A percentile compares a stretch with the other conserved stretches of the same genome.
These are phyloP conservation scores for Acanthis flammea DNA, from an alignment of 2,797 vertebrate species.

Conservation along the genomic window DNA sequence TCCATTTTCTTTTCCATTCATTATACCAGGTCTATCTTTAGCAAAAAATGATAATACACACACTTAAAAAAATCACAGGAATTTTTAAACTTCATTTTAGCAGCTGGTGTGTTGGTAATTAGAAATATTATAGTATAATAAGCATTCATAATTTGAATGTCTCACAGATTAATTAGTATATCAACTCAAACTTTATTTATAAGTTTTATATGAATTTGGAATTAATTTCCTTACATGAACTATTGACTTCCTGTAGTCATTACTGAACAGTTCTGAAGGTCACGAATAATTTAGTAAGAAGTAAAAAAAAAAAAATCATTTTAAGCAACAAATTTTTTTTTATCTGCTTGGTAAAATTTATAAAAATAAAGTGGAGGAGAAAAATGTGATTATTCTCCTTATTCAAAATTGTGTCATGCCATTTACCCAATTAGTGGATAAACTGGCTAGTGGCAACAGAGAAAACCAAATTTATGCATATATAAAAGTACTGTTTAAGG, in stretches of 20 bases:
- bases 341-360: background rate
- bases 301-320: background rate
- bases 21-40: background rate
- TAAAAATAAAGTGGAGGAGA: background rate
- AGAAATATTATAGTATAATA: background rate
- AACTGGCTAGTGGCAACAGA: background rate
- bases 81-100: background rate
- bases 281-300: background rate
- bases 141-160: background rate
- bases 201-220: background rate
- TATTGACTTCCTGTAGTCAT: background rate
- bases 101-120: background rate
- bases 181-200: background rate
- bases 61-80: background rate
- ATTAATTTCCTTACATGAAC: background rate
- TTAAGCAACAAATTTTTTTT: background rate
- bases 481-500: background rate
- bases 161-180: background rate
- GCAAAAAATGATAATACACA: background rate
- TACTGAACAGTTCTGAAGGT: background rate
- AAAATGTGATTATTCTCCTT: background rate
- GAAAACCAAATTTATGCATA: background rate
- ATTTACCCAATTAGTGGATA: background rate
- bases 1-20: background rate
- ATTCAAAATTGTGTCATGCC: background rate